Evolutionary conservation across 2,888 invertebrate genomes (phyloP).

Genomic region (Mythimna lalbum): DNA sequence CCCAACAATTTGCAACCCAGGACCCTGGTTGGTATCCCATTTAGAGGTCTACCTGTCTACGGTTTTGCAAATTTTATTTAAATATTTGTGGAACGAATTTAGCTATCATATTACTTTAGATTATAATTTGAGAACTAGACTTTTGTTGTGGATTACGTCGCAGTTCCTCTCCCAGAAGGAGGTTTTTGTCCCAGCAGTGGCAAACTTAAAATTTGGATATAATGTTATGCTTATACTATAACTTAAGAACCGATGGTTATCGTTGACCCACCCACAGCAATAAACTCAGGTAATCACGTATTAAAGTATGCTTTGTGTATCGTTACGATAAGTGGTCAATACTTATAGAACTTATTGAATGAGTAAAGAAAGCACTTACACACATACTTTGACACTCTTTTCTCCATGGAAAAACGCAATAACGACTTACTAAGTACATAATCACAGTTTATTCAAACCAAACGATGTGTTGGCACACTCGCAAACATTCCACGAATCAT

Average conservation of each 20-base stretch:
- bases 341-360: background rate
- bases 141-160: too few species aligned
- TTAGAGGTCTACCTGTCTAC: too few species aligned
- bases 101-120: too few species aligned
- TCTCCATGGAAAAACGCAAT: background rate
- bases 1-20: too few species aligned
- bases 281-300: background rate
- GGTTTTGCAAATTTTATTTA: too few species aligned
- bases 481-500: background rate
- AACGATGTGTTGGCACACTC: background rate
- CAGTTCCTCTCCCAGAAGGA: too few species aligned
- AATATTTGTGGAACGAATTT: too few species aligned
- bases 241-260: background rate
- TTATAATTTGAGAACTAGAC: too few species aligned
- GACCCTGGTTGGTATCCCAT: too few species aligned
- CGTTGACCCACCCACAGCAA: background rate
- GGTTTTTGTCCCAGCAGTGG: too few species aligned
- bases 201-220: too few species aligned
- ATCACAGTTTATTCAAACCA: background rate
- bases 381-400: background rate
- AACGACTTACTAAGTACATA: background rate
- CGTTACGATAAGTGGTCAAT: too few species aligned
- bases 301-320: background rate
- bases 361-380: background rate
- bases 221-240: background rate